A percentile compares a stretch with the other conserved stretches of the same genome.
These are phyloP conservation scores for Apostichopus californicus DNA, from an alignment of 35 echinoderm and acorn worm genomes.

Conservation along the genomic window DNA sequence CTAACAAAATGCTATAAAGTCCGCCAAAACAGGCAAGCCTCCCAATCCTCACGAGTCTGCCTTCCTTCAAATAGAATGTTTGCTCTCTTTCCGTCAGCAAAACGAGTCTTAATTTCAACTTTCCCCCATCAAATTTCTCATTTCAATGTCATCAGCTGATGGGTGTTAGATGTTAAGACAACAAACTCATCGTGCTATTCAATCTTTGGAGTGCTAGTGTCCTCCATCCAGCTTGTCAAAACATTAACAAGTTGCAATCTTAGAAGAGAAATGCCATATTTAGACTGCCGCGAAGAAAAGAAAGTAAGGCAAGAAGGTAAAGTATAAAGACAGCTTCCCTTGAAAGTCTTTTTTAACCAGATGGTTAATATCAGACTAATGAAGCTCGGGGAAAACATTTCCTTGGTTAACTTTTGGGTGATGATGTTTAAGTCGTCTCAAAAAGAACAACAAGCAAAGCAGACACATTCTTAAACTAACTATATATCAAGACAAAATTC, in stretches of 20 bases:
- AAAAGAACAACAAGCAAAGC: background rate
- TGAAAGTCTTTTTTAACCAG: background rate
- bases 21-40: too few species aligned
- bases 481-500: background rate
- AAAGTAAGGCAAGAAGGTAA: background rate
- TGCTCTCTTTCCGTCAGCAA: background rate
- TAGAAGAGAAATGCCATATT: background rate
- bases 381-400: background rate
- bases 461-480: background rate
- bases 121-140: background rate
- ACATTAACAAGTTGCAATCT: slow-evolving; percentile 13
- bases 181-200: background rate
- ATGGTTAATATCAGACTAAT: slow-evolving; percentile 1
- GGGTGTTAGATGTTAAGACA: slow-evolving; percentile 7
- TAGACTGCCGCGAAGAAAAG: background rate
- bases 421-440: background rate
- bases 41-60: background rate
- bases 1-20: too few species aligned
- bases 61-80: background rate
- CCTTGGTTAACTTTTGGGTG: background rate
- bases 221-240: background rate
- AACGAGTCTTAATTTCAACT: background rate
- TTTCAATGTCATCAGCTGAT: background rate
- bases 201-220: background rate
- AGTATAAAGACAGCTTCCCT: background rate